Evolutionary conservation across 2,113 vertebrate genomes (phyloP), one percentile per base, ranked within the genome.

Genomic region (Gopherus flavomarginatus): DNA sequence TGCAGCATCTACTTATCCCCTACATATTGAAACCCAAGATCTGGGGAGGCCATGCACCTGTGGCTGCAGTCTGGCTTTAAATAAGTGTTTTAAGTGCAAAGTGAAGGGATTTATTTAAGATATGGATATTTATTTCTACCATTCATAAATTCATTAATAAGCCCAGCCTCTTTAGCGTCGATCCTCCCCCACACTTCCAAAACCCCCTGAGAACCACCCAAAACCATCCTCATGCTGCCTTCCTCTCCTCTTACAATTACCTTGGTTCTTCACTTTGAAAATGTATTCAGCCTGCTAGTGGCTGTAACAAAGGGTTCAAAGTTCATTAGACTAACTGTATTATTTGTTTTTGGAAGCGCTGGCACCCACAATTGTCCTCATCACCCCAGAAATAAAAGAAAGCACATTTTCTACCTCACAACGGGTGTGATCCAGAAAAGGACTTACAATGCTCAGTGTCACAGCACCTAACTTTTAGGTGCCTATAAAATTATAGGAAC

Each of bases 11-110:
- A 50, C 24, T 53, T 50, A 10, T 8, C 81, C 53, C 3, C 19
- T 86, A 9, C 49, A 26, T 29, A 19, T 72, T 8, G 0, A 0
- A 0, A 6, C 7, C 3, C 0, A 29, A 1, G 9, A 5, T 52
- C 47, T 29, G 19, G 10, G 59, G 27, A 52, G 1, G 54, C 50
- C 88, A 13, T 86, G 52, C 52, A 53, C 6, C 52, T 19, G 52
- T 21, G 52, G 52, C 52, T 53, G 17, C 52, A 31, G 59, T 13
- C 29, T 62, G 26, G 59, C 59, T 62, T 31, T 31, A 26, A 31
- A 62, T 31, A 26, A 62, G 59, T 13, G 26, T 26, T 26, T 62
- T 62, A 53, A 53, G 27, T 29, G 10, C 11, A 59, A 59, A 27
- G 12, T 26, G 59, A 62, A 62, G 11, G 59, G 11, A 31, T 62